Conservation (phyloP, 2,888 invertebrate genomes). For the Oxyteleia sp. region DNA sequence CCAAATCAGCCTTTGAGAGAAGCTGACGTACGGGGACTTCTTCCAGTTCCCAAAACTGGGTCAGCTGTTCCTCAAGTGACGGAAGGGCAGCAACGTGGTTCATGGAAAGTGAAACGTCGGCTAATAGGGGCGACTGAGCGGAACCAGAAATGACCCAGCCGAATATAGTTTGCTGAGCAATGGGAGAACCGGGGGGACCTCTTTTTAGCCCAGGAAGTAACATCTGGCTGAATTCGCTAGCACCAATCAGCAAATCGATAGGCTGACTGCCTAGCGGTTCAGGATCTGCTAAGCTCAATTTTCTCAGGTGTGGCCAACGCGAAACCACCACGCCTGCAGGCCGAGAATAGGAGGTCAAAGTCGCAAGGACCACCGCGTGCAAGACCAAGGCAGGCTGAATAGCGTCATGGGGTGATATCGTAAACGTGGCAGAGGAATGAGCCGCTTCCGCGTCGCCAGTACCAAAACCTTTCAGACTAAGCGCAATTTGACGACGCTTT, state of each 20-base stretch:
- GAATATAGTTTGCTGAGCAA: background rate
- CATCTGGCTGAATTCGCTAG: background rate
- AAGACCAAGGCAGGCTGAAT: background rate
- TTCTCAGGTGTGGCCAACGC: background rate
- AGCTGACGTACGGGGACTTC: background rate
- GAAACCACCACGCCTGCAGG: background rate
- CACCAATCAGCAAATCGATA: background rate
- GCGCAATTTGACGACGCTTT: background rate
- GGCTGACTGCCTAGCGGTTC: background rate
- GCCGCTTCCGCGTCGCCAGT: no score
- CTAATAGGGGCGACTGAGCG: background rate
- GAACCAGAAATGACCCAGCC: background rate
- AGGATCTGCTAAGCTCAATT: background rate
- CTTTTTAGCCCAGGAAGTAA: background rate
- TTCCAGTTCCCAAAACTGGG: background rate
- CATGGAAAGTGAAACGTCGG: background rate
- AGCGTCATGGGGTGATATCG: background rate
- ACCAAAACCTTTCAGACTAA: background rate
- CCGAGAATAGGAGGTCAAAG: background rate
- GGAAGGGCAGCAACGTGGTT: background rate
- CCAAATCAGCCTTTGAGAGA: background rate
- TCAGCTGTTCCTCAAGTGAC: background rate
- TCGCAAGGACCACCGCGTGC: background rate
- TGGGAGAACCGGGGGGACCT: background rate
- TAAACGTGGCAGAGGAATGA: no score